These are phyloP conservation scores for Drosophila diplacantha DNA, from an alignment of 2,888 invertebrate genomes.

Conservation along the genomic window DNA sequence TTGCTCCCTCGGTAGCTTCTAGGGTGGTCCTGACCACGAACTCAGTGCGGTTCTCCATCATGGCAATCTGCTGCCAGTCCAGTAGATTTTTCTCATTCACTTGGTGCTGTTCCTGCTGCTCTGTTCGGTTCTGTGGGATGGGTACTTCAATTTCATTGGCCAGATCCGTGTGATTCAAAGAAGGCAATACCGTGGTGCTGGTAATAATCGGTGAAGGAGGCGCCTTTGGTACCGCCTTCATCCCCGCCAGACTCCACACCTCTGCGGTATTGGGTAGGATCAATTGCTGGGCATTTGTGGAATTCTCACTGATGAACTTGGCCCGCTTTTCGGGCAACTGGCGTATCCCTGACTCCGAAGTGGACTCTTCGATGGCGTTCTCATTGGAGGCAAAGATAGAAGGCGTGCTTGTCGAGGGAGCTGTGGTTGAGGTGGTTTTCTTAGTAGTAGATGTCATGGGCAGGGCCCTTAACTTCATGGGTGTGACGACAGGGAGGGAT, in stretches of 20 bases:
- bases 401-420: conserved; percentile 31
- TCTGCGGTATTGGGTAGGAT: conserved; percentile 73
- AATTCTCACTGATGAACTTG: conserved; percentile 74
- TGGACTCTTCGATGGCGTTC: conserved; percentile 58
- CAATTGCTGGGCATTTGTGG: conserved; percentile 72
- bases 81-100: conserved; percentile 69
- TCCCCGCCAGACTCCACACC: conserved; percentile 74
- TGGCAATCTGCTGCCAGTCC: conserved; percentile 74
- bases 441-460: conserved; percentile 35
- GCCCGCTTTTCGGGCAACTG: conserved; percentile 66
- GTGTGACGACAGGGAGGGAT: conserved; percentile 37
- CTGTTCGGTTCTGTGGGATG: conserved; percentile 39
- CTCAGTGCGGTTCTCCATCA: conserved; percentile 66
- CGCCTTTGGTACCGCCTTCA: conserved; percentile 67
- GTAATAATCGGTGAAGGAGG: conserved; percentile 10
- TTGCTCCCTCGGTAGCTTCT: conserved; percentile 61
- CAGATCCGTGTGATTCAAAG: conserved; percentile 29
- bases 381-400: conserved; percentile 48
- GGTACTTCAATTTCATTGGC: conserved; percentile 49
- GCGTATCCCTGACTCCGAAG: conserved; percentile 12
- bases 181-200: conserved; percentile 20
- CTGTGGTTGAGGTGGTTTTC: conserved; percentile 23
- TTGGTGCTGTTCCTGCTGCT: conserved; percentile 35
- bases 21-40: conserved; percentile 53
- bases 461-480: conserved; percentile 60